Evolutionary conservation across 2,888 invertebrate genomes (phyloP), one percentile per base, ranked within the genome.

Genomic region (Aphidius colemani): DNA sequence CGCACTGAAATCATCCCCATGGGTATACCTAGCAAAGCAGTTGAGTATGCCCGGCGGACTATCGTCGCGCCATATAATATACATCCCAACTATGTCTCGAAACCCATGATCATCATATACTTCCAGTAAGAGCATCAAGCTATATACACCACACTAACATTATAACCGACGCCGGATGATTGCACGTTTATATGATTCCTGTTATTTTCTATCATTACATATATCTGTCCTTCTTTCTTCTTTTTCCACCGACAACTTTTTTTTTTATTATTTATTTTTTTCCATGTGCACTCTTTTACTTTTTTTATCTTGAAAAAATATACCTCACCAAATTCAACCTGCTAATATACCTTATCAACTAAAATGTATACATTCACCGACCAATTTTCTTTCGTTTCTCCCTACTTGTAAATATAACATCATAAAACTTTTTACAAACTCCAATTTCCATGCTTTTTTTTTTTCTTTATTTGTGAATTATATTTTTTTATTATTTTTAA

Each of bases 151-250:
- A 69, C 68, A 69, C 69, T 65, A 67, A 70, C 65, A 62, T 67
- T 67, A 66, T 69, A 65, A 67, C 70, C 71, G 69, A 70, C 68
- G 70, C 70, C 64, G 68, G 67, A 70, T 79, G 76, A 79, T 77
- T 79, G 74, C 75, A 79, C 78, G 76, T 78, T 78, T 79, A 77
- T 74, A 65, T 72, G 78, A 79, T 78, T 79, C 78, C 78, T 79
- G 78, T 79, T 79, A 79, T 79, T 79, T 79, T 77, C 78, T 75
- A 78, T 78, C 77, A 78, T 79, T 79, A 77, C 71, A 68, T 67
- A 69, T 68, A 69, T 61, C 62, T 65, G 63, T 66, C 66, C 68
- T 67, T 63, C 61, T 45, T 7, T 66, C 44, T 59, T 57, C 39
- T 58, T 40, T 43, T 61, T 65, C 65, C 57, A 60, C 66, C 66